Evolutionary conservation across 2,797 vertebrate species (phyloP).

Genomic region (Gila robusta): DNA sequence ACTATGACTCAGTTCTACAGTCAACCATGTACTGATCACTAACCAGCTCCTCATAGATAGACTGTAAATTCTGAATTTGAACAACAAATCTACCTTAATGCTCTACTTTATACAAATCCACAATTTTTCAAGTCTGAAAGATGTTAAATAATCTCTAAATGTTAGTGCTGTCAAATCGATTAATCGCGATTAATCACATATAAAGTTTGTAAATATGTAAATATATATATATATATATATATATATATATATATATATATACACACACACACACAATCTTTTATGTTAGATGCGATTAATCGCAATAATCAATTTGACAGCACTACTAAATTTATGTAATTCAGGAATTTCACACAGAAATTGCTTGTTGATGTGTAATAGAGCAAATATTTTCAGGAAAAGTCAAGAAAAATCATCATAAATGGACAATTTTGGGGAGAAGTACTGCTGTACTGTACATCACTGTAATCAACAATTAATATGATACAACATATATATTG

Average conservation of each 20-base stretch:
- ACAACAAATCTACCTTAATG: conserved; percentile 38
- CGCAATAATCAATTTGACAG: background rate
- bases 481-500: conserved; percentile 10
- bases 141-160: conserved; percentile 50
- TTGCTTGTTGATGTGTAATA: conserved; percentile 35
- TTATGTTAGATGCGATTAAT: background rate
- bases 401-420: background rate
- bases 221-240: too few relatives aligned
- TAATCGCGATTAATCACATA: background rate
- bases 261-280: background rate
- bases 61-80: conserved; percentile 40
- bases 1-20: background rate
- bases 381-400: conserved; percentile 51
- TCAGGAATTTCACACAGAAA: conserved; percentile 39
- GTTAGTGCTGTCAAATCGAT: background rate
- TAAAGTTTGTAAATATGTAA: background rate
- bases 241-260: too few relatives aligned
- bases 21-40: conserved; percentile 27
- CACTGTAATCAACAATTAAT: conserved; percentile 16
- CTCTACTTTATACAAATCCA: conserved; percentile 43
- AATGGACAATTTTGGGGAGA: background rate
- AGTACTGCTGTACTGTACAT: background rate
- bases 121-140: conserved; percentile 36
- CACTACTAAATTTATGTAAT: background rate
- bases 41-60: conserved; percentile 7